Base-by-base conservation (phyloP, 2,797 vertebrate genomes). In the Channallabes apus region DNA sequence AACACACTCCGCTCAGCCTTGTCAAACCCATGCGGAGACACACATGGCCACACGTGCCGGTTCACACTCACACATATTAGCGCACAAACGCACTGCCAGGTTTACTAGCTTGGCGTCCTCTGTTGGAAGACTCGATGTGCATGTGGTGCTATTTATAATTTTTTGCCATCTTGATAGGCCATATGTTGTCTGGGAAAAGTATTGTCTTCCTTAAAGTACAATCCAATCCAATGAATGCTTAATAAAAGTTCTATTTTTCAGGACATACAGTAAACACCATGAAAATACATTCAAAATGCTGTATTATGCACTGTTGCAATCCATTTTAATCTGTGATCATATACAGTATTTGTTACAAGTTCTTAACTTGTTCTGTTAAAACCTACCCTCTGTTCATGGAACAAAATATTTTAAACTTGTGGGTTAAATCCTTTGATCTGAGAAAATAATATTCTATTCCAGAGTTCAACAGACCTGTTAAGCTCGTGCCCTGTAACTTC, bases 1-100 rank as follows among this genome's bases (percentile, higher is more conserved):
- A 90, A 85, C 80, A 83, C 51, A 78, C 82, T 85, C 81, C 62
- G 82, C 75, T 86, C 82, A n/a, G 84, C 61, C 79, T 75, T 79
- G 80, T 88, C 85, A 84, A 78, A 75, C 80, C 64, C 85, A 73
- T 71, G 72, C 84, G 82, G 65, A 81, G 75, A 83, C 54, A 35
- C 38, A 38, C 56, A 80, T 78, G 65, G 77, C 65, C 77, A 84
- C 38, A 27, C 65, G 41, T 6, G 18, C 58, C 12, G 59, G 22
- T n/a, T 51, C 80, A 84, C 85, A 82, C 68, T 41, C 78, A 81
- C 73, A 82, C 82, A 82, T n/a, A 86, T 58, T 54, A 73, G 56
- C 38, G 20, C 51, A n/a, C 75, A 51, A n/a, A 64, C 51, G 75
- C 15, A 79, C 8, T 18, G 22, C 2, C 83, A 72, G 32, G n/a